These are phyloP conservation scores for Nibea coibor DNA, from an alignment of 2,113 vertebrate species.

Conservation along the genomic window DNA sequence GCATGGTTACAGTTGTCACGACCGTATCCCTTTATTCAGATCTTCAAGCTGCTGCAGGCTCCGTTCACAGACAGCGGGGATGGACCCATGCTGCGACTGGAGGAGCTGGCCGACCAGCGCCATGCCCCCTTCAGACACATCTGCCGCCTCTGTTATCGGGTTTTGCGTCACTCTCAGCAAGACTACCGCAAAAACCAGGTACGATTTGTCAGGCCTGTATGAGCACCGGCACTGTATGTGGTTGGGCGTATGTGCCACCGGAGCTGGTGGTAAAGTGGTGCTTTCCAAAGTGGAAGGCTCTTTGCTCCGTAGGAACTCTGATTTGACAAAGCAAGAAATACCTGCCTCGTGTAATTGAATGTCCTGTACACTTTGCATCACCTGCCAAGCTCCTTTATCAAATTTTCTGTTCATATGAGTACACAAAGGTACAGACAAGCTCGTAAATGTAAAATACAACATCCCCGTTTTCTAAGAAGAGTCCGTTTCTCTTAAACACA, in stretches of 20 bases:
- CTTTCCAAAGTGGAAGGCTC: constrained; percentile 8
- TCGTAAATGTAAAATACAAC: neutral
- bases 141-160: constrained; percentile 96
- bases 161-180: constrained; percentile 97
- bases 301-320: constrained; percentile 15
- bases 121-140: constrained; percentile 98
- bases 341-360: neutral
- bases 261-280: constrained; percentile 1
- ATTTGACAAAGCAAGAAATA: neutral
- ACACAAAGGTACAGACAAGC: neutral
- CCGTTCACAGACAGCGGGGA: constrained; percentile 97
- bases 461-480: constrained; percentile 4
- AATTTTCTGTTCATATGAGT: constrained; percentile 6
- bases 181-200: constrained; percentile 99
- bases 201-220: neutral
- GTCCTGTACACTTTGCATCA: neutral
- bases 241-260: neutral
- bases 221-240: neutral
- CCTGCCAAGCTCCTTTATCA: neutral
- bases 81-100: constrained; percentile 94
- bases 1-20: neutral
- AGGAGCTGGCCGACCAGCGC: constrained; percentile 96
- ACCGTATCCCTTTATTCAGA: constrained; percentile 79
- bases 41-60: constrained; percentile 97
- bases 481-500: constrained; percentile 12